phyloP scores from a whole-genome alignment of 2,888 invertebrate genomes.

The Oscheius sp. region DNA sequence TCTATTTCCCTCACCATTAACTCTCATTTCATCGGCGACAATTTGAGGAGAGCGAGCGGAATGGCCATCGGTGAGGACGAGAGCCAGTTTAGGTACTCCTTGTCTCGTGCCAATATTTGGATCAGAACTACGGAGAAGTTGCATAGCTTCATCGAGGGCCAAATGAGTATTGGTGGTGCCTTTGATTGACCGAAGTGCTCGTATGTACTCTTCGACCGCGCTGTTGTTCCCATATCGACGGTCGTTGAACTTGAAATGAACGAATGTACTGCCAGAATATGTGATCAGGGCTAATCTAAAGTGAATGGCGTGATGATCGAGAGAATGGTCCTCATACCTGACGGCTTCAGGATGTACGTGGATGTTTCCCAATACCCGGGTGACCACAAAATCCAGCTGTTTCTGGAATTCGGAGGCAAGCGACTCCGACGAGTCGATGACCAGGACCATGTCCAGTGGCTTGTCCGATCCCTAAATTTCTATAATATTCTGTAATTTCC shows the following conservation, averaged over 20 bases:
- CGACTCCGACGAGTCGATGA: slow-evolving; percentile 71
- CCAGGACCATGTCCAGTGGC: slow-evolving; percentile 68
- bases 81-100: slow-evolving; percentile 62
- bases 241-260: slow-evolving; percentile 69
- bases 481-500: no score
- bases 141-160: slow-evolving; percentile 63
- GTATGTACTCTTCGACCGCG: slow-evolving; percentile 62
- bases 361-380: slow-evolving; percentile 67
- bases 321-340: slow-evolving; percentile 42
- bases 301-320: neutral
- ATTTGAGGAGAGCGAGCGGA: slow-evolving; percentile 56
- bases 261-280: slow-evolving; percentile 65
- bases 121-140: slow-evolving; percentile 59
- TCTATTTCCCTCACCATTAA: slow-evolving; percentile 32
- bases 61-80: slow-evolving; percentile 71
- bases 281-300: slow-evolving; percentile 66
- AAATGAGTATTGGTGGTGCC: slow-evolving; percentile 68
- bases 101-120: slow-evolving; percentile 49
- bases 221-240: slow-evolving; percentile 63
- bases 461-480: slow-evolving; percentile 67
- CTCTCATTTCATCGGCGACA: slow-evolving; percentile 50
- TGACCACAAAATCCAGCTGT: slow-evolving; percentile 62
- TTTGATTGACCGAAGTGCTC: slow-evolving; percentile 64
- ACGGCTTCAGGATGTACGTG: slow-evolving; percentile 72
- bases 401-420: slow-evolving; percentile 67